A percentile compares a stretch with the other conserved stretches of the same genome.
Evolutionary conservation across 1,140 invertebrate species (phyloP).

Genomic region (Leptonema lineaticorne): DNA sequence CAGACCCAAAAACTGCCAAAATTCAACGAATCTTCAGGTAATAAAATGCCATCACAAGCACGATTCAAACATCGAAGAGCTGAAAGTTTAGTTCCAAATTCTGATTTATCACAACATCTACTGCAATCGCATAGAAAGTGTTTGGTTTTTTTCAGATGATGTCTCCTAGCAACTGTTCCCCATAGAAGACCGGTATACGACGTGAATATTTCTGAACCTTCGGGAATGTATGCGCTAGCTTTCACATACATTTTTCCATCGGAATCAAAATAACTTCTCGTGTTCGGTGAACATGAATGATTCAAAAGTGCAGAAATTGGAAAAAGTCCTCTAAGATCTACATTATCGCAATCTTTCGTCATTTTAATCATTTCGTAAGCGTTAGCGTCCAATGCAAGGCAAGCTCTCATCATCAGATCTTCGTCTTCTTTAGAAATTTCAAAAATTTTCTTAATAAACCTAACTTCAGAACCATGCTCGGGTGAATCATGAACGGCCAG

Average conservation of each 20-base stretch:
- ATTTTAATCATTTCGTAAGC: conserved; percentile 67
- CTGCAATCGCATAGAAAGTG: conserved; percentile 72
- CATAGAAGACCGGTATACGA: conserved; percentile 73
- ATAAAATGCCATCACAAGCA: conserved; percentile 50
- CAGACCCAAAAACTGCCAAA: conserved; percentile 54
- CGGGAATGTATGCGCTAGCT: conserved; percentile 62
- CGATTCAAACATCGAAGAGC: conserved; percentile 56
- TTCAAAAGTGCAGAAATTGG: conserved; percentile 72
- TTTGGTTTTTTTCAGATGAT: conserved; percentile 70
- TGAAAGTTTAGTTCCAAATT: conserved; percentile 54
- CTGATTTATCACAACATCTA: conserved; percentile 71
- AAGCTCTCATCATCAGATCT: conserved; percentile 60
- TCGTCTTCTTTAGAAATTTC: conserved; percentile 60
- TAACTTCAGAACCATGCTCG: conserved; percentile 60
- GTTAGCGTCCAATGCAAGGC: conserved; percentile 70
- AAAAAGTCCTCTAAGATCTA: conserved; percentile 68
- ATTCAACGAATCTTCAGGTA: conserved; percentile 52
- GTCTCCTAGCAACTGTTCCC: conserved; percentile 66
- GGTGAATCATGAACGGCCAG: conserved; percentile 59
- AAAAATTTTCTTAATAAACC: conserved; percentile 60
- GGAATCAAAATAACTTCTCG: conserved; percentile 64
- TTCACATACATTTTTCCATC: conserved; percentile 62
- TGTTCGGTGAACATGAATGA: conserved; percentile 75
- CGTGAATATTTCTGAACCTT: conserved; percentile 69
- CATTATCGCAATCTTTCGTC: conserved; percentile 51